Conservation (phyloP, 2,113 vertebrate species). For the Dipodomys merriami region DNA sequence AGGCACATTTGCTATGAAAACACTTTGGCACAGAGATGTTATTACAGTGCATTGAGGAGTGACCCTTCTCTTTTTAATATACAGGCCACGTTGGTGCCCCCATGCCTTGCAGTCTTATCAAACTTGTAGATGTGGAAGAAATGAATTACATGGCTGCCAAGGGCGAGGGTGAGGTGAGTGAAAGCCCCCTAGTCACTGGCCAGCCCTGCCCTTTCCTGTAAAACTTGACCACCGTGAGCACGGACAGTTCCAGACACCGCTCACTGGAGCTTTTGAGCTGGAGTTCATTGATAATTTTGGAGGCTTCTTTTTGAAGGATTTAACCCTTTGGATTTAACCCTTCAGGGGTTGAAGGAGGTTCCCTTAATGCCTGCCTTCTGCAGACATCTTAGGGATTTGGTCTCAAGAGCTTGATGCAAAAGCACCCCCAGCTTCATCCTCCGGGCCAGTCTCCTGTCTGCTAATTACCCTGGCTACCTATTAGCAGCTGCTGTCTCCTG, state of each 20-base stretch:
- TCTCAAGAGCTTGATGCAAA: accelerated
- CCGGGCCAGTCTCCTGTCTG: not conserved
- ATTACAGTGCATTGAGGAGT: not conserved
- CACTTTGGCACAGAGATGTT: not conserved
- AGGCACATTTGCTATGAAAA: not conserved
- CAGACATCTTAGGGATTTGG: accelerated
- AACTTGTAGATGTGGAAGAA: slow-evolving; percentile 95
- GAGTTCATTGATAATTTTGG: too few relatives aligned
- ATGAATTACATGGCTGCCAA: slow-evolving; percentile 96
- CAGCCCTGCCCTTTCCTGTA: accelerated
- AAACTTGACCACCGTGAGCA: accelerated
- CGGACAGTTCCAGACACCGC: accelerated
- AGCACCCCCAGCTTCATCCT: not conserved
- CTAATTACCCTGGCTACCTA: not conserved
- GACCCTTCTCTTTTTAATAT: not conserved
- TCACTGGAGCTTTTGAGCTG: not conserved
- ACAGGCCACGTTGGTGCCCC: slow-evolving; percentile 96
- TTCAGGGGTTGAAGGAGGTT: too few relatives aligned
- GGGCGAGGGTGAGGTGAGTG: slow-evolving; percentile 96
- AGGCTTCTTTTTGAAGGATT: not conserved
- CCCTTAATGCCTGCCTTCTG: accelerated
- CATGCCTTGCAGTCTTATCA: slow-evolving; percentile 93
- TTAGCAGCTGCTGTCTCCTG: not conserved
- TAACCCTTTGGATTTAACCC: not conserved
- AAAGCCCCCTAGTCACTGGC: accelerated